Percentiles rank a stretch among this genome's conserved stretches.
Conservation (phyloP, 2,888 invertebrate genomes). For the Himalopsyche kuldschensis region DNA sequence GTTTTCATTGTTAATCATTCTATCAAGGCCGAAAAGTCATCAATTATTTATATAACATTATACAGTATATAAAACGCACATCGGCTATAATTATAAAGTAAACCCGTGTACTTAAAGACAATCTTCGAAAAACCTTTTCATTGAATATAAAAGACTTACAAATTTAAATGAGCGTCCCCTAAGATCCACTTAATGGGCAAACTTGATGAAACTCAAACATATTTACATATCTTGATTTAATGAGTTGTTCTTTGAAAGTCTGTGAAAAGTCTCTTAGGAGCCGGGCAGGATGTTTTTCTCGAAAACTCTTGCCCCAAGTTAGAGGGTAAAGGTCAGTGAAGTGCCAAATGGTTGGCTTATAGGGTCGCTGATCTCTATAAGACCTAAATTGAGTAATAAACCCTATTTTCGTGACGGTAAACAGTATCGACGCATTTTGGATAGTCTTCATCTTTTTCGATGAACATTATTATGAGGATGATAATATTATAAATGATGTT, state of each 20-base stretch:
- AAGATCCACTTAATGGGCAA: background rate
- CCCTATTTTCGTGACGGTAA: background rate
- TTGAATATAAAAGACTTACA: background rate
- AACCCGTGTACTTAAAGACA: background rate
- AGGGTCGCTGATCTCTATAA: background rate
- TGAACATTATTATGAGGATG: no score
- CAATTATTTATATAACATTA: no score
- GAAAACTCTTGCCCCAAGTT: background rate
- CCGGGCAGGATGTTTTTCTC: background rate
- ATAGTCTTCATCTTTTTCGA: no score
- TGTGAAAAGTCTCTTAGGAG: background rate
- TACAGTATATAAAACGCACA: no score
- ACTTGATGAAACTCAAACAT: background rate
- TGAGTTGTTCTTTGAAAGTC: constrained; percentile 1
- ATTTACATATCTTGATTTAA: background rate
- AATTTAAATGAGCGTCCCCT: background rate
- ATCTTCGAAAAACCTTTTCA: background rate
- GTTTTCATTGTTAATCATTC: no score
- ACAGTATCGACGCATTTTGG: background rate
- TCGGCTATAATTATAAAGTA: no score
- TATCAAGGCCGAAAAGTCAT: no score
- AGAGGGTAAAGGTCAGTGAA: background rate
- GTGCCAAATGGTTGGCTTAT: background rate
- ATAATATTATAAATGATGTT: no score
- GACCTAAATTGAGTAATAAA: background rate